Base-by-base conservation (phyloP, 2,888 invertebrate species). In the Pristionchus exspectatus region DNA sequence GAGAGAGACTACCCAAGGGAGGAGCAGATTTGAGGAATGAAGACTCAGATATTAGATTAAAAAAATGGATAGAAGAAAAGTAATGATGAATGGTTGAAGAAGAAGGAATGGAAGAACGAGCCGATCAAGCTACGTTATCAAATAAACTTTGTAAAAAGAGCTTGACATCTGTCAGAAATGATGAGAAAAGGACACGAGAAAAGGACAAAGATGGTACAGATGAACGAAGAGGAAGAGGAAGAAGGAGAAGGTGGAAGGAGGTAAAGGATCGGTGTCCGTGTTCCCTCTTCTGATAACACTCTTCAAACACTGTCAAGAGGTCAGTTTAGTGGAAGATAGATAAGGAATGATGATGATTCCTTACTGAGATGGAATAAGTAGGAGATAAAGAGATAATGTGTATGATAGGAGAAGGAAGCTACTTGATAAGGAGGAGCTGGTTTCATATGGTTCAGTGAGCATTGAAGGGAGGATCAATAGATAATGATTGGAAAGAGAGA, bases 401-500 rank as follows among this genome's bases (percentile, higher is more conserved):
- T 18, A 74, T 81, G 81, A 81, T 81, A 81, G 38, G 77, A 44
- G 77, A 77, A 77, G 77, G 81, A 81, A 27, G 81, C 81, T 81
- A 81, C 81, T 81, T 81, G 81, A 81, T 50, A 81, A 50, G 81
- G 72, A 14, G 56, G n/a, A 81, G 81, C 81, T 81, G 81, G 81
- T 81, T 81, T 81, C 50, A 81, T 27, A 74, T 21, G 81, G 81
- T 81, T 81, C n/a, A 81, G 14, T 81, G 77, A 77, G 77, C 44
- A 30, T 77, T 24, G 84, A 56, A 84, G 54, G 21, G 81, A 81
- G 81, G 81, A 81, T 44, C 44, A 44, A 30, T n/a, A 24, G 81
- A 30, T 12, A 30, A 33, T 50, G 81, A 81, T 24, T 50, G 50
- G 27, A 27, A 50, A 27, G 50, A 81, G 27, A 33, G 33, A 33